Conservation (phyloP, 1,140 invertebrate species). For the Plutomurus gul region DNA sequence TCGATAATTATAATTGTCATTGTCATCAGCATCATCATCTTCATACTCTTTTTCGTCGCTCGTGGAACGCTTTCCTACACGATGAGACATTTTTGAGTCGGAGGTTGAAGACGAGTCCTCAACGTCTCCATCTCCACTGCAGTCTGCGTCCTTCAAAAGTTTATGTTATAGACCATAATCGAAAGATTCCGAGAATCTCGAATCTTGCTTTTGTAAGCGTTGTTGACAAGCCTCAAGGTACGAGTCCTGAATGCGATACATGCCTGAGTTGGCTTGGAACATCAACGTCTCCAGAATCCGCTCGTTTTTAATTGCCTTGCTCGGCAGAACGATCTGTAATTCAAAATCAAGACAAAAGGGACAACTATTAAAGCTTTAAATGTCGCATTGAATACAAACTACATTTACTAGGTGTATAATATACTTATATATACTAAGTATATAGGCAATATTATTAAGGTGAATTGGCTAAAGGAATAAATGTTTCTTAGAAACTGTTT, state of each 20-base stretch:
- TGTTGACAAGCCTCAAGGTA: conserved; percentile 85
- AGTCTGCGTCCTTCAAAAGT: conserved; percentile 11
- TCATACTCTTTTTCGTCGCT: neutral
- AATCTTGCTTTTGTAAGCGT: conserved; percentile 83
- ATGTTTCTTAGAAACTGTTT: too few species aligned
- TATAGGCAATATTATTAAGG: too few species aligned
- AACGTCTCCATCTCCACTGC: neutral
- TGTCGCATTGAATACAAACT: neutral
- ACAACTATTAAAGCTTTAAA: neutral
- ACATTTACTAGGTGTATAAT: too few species aligned
- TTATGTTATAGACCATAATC: conserved; percentile 67
- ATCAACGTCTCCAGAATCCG: conserved; percentile 88
- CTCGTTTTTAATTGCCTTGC: conserved; percentile 91
- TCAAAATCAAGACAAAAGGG: neutral
- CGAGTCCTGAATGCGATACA: conserved; percentile 86
- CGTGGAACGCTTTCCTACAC: neutral
- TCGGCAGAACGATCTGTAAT: conserved; percentile 80
- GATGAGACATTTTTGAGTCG: neutral
- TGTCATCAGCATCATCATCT: conserved; percentile 24
- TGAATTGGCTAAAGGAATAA: too few species aligned
- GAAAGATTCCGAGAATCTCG: conserved; percentile 76
- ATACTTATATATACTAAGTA: too few species aligned
- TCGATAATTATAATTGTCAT: conserved; percentile 30
- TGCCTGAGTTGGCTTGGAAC: conserved; percentile 89
- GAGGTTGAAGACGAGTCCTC: neutral